These are phyloP conservation scores for Anniella stebbinsi DNA, from an alignment of 2,797 vertebrate genomes.

Conservation along the genomic window DNA sequence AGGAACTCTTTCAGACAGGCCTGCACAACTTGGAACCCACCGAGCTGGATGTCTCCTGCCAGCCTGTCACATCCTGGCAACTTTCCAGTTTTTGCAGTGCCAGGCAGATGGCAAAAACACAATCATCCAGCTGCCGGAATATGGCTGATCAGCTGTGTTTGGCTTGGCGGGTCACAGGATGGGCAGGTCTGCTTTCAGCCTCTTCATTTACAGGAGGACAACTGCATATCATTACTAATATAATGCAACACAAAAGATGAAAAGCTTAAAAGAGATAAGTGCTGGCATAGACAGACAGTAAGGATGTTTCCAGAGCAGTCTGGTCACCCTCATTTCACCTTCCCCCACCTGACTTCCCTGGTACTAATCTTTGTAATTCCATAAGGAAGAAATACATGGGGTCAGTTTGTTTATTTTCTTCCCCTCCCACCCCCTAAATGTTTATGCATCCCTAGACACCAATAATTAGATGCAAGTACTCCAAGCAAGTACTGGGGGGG, in stretches of 20 bases:
- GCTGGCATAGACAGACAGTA: neutral
- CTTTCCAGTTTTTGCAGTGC: neutral
- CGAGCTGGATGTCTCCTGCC: too few species aligned
- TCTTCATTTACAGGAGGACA: neutral
- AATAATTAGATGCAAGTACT: neutral
- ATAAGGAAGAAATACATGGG: neutral
- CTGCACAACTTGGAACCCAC: too few species aligned
- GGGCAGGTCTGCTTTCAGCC: neutral
- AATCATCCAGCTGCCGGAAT: neutral
- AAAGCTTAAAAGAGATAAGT: neutral
- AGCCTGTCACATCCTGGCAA: too few species aligned
- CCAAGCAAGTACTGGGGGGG: too few species aligned
- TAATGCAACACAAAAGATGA: neutral
- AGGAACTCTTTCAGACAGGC: neutral
- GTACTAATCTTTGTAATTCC: neutral
- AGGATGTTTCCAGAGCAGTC: neutral
- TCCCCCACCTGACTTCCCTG: neutral
- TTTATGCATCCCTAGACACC: neutral
- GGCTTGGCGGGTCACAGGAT: neutral
- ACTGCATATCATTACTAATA: neutral
- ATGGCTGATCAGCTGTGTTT: neutral
- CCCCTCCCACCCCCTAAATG: neutral
- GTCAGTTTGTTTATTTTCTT: neutral
- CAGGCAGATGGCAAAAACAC: neutral
- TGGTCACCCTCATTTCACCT: neutral